Evolutionary conservation across 2,888 invertebrate species (phyloP).

Genomic region (Latrodectus hesperus): DNA sequence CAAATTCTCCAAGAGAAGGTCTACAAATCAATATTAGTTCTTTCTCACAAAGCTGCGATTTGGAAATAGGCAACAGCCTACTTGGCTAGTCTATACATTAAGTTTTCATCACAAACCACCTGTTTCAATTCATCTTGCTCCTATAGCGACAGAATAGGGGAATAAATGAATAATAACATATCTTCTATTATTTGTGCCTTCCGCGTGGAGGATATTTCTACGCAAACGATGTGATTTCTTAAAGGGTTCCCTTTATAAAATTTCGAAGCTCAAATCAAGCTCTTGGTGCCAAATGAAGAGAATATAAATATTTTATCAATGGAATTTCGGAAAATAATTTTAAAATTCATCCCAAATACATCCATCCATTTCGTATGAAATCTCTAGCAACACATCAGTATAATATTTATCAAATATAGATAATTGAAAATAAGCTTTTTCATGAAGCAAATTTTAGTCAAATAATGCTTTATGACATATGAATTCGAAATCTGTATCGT

Average conservation of each 20-base stretch:
- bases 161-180: constrained; percentile 44
- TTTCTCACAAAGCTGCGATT: constrained; percentile 25
- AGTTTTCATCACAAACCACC: constrained; percentile 63
- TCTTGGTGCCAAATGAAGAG: too few species aligned
- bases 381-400: too few species aligned
- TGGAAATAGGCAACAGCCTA: constrained; percentile 48
- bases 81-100: constrained; percentile 45
- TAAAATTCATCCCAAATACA: too few species aligned
- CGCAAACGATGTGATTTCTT: constrained; percentile 26
- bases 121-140: constrained; percentile 60
- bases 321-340: too few species aligned
- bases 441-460: too few species aligned
- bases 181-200: constrained; percentile 47
- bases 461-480: too few species aligned
- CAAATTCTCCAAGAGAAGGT: neutral
- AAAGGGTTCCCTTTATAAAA: neutral
- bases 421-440: too few species aligned
- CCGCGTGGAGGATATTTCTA: constrained; percentile 32
- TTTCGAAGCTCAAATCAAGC: too few species aligned
- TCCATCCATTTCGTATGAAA: too few species aligned
- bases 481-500: too few species aligned
- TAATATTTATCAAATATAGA: too few species aligned
- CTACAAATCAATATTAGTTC: constrained; percentile 36
- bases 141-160: constrained; percentile 39
- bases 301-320: too few species aligned